phyloP scores from a whole-genome alignment of 2,797 vertebrate species.

The Oreonectes daqikongensis region DNA sequence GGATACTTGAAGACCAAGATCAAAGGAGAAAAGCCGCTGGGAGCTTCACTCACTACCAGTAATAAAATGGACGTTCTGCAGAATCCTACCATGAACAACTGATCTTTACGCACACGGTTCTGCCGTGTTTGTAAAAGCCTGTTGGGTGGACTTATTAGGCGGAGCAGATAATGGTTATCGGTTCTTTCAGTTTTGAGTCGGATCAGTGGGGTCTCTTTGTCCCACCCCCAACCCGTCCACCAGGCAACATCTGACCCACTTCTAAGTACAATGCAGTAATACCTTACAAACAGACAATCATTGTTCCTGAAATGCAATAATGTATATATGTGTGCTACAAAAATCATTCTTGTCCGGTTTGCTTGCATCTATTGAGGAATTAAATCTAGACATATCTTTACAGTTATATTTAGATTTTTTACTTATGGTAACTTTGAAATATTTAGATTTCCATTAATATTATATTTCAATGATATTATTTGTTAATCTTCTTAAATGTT shows the following conservation, averaged over 20 bases:
- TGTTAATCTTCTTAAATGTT: too few relatives aligned
- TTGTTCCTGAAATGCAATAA: slow-evolving; percentile 14
- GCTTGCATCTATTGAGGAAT: too few relatives aligned
- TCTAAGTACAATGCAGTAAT: slow-evolving; percentile 9
- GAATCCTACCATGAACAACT: slow-evolving; percentile 58
- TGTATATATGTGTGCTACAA: background rate
- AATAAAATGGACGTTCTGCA: slow-evolving; percentile 67
- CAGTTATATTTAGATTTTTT: too few relatives aligned
- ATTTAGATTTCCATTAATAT: too few relatives aligned
- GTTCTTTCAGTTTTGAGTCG: slow-evolving; percentile 61
- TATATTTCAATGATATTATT: too few relatives aligned
- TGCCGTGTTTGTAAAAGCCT: slow-evolving; percentile 48
- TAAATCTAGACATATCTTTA: too few relatives aligned
- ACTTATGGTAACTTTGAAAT: too few relatives aligned
- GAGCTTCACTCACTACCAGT: slow-evolving; percentile 55
- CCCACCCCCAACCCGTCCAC: slow-evolving; percentile 18
- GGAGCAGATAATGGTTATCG: slow-evolving; percentile 72
- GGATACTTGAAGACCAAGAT: slow-evolving; percentile 65
- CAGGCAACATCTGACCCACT: slow-evolving; percentile 26
- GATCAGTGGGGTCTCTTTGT: slow-evolving; percentile 62
- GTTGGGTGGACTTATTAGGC: slow-evolving; percentile 67
- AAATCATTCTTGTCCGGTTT: background rate
- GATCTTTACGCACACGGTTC: slow-evolving; percentile 50
- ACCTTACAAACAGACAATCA: background rate
- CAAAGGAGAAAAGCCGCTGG: slow-evolving; percentile 62